These are phyloP conservation scores for Tachina fera DNA, from an alignment of 2,888 invertebrate genomes.

Conservation along the genomic window DNA sequence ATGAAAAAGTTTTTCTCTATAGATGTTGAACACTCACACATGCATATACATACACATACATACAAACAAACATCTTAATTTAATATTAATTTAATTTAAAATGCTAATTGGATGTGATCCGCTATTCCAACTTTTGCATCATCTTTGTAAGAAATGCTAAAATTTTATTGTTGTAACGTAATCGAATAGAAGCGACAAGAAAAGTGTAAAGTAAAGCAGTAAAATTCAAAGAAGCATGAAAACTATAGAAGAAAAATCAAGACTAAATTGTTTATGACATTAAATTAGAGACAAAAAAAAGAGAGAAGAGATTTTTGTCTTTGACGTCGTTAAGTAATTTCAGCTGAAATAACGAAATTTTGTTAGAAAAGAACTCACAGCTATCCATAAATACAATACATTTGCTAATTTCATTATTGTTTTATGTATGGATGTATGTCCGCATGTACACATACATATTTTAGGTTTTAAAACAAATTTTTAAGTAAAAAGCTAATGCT, in stretches of 20 bases:
- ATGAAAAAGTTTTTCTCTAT: constrained; percentile 14
- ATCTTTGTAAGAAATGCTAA: constrained; percentile 17
- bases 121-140: constrained; percentile 7
- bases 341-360: constrained; percentile 9
- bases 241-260: constrained; percentile 8
- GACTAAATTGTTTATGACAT: constrained; percentile 5
- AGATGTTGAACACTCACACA: constrained; percentile 40
- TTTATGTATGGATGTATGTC: too few relatives aligned
- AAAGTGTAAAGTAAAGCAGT: neutral
- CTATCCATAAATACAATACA: too few relatives aligned
- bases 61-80: constrained; percentile 74
- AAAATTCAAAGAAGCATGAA: neutral
- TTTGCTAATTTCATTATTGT: neutral
- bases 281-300: constrained; percentile 3
- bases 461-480: too few relatives aligned
- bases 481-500: too few relatives aligned
- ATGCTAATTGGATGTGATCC: constrained; percentile 80
- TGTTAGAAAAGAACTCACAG: neutral
- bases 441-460: neutral
- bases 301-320: constrained; percentile 9
- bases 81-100: constrained; percentile 82
- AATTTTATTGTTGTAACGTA: constrained; percentile 27
- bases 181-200: constrained; percentile 44
- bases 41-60: constrained; percentile 28
- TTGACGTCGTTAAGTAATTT: neutral